Conservation (phyloP, 2,888 invertebrate species). For the Biston stratarius region DNA sequence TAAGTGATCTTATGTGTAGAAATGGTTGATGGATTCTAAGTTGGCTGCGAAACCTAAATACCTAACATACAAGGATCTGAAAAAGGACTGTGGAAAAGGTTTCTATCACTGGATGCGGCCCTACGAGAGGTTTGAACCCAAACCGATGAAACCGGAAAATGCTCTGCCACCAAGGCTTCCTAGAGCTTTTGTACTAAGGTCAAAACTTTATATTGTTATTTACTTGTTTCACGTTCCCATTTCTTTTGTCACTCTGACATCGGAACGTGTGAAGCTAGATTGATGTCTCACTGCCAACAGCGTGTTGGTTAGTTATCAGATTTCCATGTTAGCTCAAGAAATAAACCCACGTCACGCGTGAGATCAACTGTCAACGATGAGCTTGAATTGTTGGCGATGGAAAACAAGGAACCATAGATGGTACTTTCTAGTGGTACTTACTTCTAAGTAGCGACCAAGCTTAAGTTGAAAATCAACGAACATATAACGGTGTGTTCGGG, state of each 20-base stretch:
- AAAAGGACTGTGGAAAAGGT: constrained; percentile 70
- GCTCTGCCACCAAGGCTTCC: constrained; percentile 68
- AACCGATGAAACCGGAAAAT: constrained; percentile 63
- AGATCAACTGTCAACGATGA: too few relatives aligned
- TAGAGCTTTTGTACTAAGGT: constrained; percentile 74
- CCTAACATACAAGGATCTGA: constrained; percentile 71
- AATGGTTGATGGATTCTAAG: constrained; percentile 79
- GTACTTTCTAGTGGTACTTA: too few relatives aligned
- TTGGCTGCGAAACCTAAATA: constrained; percentile 67
- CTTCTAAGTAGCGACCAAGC: too few relatives aligned
- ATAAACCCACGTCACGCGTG: too few relatives aligned
- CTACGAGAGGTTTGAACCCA: constrained; percentile 65
- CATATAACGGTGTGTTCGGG: too few relatives aligned
- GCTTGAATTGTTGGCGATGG: too few relatives aligned
- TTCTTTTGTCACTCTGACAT: background rate
- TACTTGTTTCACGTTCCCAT: background rate
- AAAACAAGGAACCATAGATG: too few relatives aligned
- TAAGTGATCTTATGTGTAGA: constrained; percentile 53
- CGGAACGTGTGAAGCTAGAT: too few relatives aligned
- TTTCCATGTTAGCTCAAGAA: too few relatives aligned
- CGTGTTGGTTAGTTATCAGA: too few relatives aligned
- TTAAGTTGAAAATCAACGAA: too few relatives aligned
- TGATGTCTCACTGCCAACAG: too few relatives aligned
- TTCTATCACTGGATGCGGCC: constrained; percentile 84
- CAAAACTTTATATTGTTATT: background rate